These are phyloP conservation scores for Ictalurus punctatus DNA, from an alignment of 2,113 vertebrate genomes.

Conservation along the genomic window DNA sequence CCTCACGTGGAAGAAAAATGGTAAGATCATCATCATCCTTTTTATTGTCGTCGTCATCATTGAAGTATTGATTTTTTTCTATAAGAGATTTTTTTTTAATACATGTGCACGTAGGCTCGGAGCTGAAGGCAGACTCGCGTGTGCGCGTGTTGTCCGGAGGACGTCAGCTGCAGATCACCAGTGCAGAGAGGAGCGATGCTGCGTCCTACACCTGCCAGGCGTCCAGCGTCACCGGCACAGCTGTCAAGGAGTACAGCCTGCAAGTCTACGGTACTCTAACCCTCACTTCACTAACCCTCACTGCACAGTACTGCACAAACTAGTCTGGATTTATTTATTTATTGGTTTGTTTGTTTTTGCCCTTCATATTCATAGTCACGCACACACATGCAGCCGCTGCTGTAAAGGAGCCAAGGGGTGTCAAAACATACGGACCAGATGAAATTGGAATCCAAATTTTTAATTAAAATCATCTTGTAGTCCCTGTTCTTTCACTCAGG, in stretches of 20 bases:
- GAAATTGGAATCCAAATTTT: background rate
- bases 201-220: constrained; percentile 85
- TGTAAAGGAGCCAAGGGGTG: background rate
- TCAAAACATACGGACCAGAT: background rate
- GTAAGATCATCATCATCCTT: constrained; percentile 64
- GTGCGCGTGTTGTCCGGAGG: constrained; percentile 87
- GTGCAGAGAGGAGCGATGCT: constrained; percentile 77
- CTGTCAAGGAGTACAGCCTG: constrained; percentile 83
- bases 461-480: background rate
- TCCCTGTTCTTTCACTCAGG: background rate
- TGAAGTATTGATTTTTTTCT: background rate
- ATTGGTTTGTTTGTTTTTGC: no score
- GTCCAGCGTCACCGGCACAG: constrained; percentile 80
- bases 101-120: constrained; percentile 68
- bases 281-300: background rate
- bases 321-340: background rate
- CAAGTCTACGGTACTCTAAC: constrained; percentile 88
- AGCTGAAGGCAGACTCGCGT: constrained; percentile 71
- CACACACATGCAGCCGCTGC: background rate
- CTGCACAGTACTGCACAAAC: background rate
- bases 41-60: background rate
- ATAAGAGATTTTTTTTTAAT: background rate
- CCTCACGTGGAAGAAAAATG: constrained; percentile 87
- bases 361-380: background rate
- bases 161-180: constrained; percentile 86